Evolutionary conservation across 2,888 invertebrate genomes (phyloP), one percentile per base, ranked within the genome.

Genomic region (Acrobasis repandana): DNA sequence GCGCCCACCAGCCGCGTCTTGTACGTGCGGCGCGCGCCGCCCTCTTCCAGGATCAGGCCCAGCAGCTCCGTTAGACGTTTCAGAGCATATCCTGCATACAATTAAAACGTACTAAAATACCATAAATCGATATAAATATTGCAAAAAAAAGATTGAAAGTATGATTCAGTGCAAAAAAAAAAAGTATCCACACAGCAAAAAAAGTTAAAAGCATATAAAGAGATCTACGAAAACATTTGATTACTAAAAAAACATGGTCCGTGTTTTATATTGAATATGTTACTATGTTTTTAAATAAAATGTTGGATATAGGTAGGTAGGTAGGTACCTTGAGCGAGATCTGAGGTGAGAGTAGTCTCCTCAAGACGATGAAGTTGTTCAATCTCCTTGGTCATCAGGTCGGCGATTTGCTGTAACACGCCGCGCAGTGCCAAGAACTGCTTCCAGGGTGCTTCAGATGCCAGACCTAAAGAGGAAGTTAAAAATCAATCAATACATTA

Each of bases 281-380:
- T 3, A 20, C 20, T 20, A 20, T 20, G 20, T 20, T 20, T 20
- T 20, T 20, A 4, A 20, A 20, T 3, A 3, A 20, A 4, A 20
- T 20, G 2, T 20, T 20, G 2, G 0, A 28, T 28, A 5, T 6
- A 28, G 28, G 28, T 8, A 28, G 2, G 28, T 28, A 28, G 28
- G 28, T 20, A n/a, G 2, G 4, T 73, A 93, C 94, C 98, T 92
- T 98, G 98, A 0, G 98, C 97, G 1, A 99, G 93, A 85, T 99
- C 98, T 0, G 98, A 98, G 0, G 97, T 98, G 2, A 99, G 93
- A 0, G 98, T 98, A 0, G 97, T 97, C 77, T 97, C 97, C 83
- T 99, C 99, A 36, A 98, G 91, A 11, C 95, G 94, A 83, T 97
- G 97, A 16, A 99, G 92, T 72, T 97, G 96, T 65, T 96, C 95